Conservation (phyloP, 2,113 vertebrate genomes). For the Rhodinocichla rosea region DNA sequence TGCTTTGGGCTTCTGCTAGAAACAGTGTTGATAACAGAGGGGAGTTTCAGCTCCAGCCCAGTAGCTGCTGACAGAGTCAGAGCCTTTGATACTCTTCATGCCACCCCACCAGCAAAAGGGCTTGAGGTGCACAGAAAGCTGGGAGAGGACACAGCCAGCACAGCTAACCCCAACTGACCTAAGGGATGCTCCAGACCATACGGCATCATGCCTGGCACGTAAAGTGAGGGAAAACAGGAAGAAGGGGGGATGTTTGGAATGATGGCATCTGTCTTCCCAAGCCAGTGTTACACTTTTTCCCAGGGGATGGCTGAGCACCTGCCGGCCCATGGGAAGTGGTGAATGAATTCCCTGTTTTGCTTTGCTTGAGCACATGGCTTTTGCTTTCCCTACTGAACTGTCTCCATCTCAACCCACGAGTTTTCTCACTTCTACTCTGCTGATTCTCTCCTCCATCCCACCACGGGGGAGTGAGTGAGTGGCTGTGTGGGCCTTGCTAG, state of each 20-base stretch:
- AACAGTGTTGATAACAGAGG: accelerated
- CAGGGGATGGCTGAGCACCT: background rate
- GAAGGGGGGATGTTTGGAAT: background rate
- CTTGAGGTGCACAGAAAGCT: background rate
- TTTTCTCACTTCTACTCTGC: background rate
- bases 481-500: background rate
- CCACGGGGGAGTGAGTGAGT: background rate
- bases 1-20: background rate
- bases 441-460: background rate
- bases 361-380: background rate
- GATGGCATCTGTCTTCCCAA: background rate
- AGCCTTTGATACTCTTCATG: background rate
- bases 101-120: background rate
- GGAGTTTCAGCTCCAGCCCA: background rate
- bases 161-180: background rate
- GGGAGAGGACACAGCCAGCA: background rate
- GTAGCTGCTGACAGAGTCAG: background rate
- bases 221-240: background rate
- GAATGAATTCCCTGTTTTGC: background rate
- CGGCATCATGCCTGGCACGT: background rate
- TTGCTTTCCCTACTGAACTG: background rate
- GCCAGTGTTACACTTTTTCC: background rate
- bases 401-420: background rate
- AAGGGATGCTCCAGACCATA: background rate
- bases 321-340: background rate